Percentiles rank a stretch among this genome's conserved stretches.
Conservation (phyloP, 2,113 vertebrate species). For the Chlamydotis undulata region DNA sequence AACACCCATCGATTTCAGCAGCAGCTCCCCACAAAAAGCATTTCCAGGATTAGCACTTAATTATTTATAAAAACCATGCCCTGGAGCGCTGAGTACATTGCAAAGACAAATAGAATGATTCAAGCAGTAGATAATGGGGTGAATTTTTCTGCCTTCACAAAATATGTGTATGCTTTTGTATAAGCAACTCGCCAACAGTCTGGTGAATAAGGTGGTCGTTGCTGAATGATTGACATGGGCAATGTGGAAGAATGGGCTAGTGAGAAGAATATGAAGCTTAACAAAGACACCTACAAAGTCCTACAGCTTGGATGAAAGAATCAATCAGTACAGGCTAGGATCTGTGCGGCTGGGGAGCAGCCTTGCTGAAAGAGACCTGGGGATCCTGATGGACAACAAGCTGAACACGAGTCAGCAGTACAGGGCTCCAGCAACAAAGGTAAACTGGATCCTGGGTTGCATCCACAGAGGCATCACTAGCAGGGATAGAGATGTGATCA, state of each 20-base stretch:
- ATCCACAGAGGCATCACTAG: neutral
- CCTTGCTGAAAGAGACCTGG: neutral
- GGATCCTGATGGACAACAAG: neutral
- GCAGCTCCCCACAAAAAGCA: neutral
- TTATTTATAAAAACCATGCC: slow-evolving; percentile 42
- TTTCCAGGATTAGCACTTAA: slow-evolving; percentile 41
- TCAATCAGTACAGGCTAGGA: neutral
- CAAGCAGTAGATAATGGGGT: neutral
- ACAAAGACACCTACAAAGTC: neutral
- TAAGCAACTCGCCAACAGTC: neutral
- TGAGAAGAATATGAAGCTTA: neutral
- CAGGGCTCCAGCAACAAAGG: neutral
- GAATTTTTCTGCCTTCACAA: slow-evolving; percentile 15
- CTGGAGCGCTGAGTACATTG: neutral
- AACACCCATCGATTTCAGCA: neutral
- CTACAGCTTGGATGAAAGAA: neutral
- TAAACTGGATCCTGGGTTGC: neutral
- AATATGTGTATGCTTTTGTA: neutral
- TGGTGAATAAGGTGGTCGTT: neutral
- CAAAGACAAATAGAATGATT: slow-evolving; percentile 33
- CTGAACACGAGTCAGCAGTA: accelerated
- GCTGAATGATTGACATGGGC: neutral
- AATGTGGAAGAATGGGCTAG: neutral
- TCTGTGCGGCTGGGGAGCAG: neutral
- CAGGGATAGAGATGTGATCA: neutral